Conservation (phyloP, 2,113 vertebrate genomes). For the Polyodon spathula region DNA sequence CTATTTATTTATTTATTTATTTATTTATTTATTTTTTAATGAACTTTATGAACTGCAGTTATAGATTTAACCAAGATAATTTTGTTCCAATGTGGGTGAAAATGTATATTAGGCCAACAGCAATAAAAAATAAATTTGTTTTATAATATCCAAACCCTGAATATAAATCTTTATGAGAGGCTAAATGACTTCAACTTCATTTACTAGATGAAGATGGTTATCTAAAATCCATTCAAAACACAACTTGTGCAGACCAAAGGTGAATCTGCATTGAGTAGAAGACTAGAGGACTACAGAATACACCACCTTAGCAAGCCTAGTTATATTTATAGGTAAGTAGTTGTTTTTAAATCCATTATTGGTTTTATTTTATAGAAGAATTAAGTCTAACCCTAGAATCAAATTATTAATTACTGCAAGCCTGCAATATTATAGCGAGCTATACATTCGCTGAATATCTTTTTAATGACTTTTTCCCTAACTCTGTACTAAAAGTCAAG, state of each 20-base stretch:
- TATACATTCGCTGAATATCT: constrained; percentile 1
- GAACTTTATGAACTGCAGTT: neutral
- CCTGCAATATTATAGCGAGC: too few relatives aligned
- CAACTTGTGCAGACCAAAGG: neutral
- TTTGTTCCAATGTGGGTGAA: neutral
- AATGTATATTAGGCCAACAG: neutral
- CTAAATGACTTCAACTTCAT: neutral
- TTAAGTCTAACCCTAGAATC: too few relatives aligned
- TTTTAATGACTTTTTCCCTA: too few relatives aligned
- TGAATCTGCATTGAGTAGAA: neutral
- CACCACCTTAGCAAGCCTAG: too few relatives aligned
- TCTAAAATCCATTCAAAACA: neutral
- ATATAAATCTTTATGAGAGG: neutral
- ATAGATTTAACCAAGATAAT: neutral
- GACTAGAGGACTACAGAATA: too few relatives aligned
- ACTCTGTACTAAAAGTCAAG: too few relatives aligned
- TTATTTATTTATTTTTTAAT: neutral
- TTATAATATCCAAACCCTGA: neutral
- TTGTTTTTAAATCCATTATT: too few relatives aligned
- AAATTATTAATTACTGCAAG: too few relatives aligned
- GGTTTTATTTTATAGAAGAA: too few relatives aligned
- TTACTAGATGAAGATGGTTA: neutral
- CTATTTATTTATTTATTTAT: neutral
- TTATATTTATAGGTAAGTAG: too few relatives aligned
- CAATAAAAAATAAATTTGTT: neutral